A percentile compares a stretch with the other conserved stretches of the same genome.
phyloP scores from a whole-genome alignment of 2,113 vertebrate species.

The Taurulus bubalis region DNA sequence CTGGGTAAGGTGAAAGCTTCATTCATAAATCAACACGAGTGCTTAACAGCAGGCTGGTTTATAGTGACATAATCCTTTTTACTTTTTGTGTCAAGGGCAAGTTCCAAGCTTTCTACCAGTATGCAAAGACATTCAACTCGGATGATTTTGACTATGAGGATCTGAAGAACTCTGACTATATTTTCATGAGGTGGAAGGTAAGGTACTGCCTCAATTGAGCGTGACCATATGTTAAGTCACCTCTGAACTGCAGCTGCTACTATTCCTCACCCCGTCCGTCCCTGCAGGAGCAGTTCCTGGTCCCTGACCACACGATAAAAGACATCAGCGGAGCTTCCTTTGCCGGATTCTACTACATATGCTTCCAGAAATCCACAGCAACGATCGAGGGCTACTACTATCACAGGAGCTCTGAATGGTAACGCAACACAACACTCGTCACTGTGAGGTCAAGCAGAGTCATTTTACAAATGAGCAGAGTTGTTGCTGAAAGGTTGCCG shows the following conservation, averaged over 20 bases:
- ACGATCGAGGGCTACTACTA: slow-evolving; percentile 99
- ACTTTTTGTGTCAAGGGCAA: slow-evolving; percentile 88
- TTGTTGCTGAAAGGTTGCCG: neutral
- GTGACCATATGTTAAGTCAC: neutral
- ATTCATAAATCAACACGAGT: neutral
- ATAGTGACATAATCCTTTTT: slow-evolving; percentile 6
- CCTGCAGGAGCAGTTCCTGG: slow-evolving; percentile 96
- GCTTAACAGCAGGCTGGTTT: neutral
- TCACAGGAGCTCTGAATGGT: slow-evolving; percentile 99
- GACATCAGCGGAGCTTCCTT: slow-evolving; percentile 99
- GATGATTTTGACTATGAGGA: slow-evolving; percentile 99
- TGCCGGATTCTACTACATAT: slow-evolving; percentile 99
- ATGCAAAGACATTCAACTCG: slow-evolving; percentile 98
- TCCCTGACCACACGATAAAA: slow-evolving; percentile 99
- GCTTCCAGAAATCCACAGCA: slow-evolving; percentile 99
- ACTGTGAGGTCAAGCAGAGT: neutral
- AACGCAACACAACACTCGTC: slow-evolving; percentile 45
- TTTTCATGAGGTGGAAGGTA: slow-evolving; percentile 99
- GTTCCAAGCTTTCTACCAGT: slow-evolving; percentile 99
- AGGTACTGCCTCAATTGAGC: slow-evolving; percentile 20
- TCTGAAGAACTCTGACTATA: slow-evolving; percentile 96
- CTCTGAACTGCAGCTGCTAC: neutral
- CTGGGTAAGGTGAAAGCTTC: slow-evolving; percentile 85
- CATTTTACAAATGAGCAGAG: neutral
- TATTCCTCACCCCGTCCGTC: neutral